Percentiles rank a stretch among this genome's conserved stretches.
phyloP scores from a whole-genome alignment of 2,113 vertebrate genomes.

The Anguilla rostrata region DNA sequence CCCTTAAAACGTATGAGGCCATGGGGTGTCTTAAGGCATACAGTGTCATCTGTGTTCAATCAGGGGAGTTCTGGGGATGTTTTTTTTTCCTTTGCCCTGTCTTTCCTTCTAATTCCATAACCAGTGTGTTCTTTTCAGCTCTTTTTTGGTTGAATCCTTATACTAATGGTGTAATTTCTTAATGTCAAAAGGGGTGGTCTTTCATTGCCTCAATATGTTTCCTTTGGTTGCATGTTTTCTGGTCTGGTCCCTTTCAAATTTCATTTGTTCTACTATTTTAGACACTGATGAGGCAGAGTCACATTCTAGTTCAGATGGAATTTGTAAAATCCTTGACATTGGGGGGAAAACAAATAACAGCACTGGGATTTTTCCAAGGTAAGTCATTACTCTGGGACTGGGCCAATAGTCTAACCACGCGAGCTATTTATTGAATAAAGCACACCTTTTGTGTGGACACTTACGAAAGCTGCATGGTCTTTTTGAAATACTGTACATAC shows the following conservation, averaged over 20 bases:
- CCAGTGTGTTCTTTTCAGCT: neutral
- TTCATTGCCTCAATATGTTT: neutral
- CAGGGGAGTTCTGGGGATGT: neutral
- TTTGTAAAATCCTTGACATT: neutral
- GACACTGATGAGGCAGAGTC: neutral
- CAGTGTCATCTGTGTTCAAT: conserved; percentile 15
- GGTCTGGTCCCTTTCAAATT: neutral
- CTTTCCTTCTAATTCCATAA: neutral
- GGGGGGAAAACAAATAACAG: neutral
- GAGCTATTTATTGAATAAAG: neutral
- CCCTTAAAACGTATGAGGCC: conserved; percentile 8
- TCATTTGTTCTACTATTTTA: neutral
- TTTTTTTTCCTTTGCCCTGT: neutral
- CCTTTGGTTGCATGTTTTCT: neutral
- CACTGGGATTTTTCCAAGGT: neutral
- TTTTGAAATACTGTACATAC: no score
- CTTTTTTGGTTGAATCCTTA: neutral
- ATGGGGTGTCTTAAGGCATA: neutral
- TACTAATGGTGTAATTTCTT: neutral
- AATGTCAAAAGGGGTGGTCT: neutral
- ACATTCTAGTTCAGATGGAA: neutral
- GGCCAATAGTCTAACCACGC: no score
- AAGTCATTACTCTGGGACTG: no score
- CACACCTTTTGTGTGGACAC: neutral
- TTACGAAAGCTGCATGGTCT: neutral